These are phyloP conservation scores for Dysdera silvatica DNA, from an alignment of 1,140 invertebrate species.

Conservation along the genomic window DNA sequence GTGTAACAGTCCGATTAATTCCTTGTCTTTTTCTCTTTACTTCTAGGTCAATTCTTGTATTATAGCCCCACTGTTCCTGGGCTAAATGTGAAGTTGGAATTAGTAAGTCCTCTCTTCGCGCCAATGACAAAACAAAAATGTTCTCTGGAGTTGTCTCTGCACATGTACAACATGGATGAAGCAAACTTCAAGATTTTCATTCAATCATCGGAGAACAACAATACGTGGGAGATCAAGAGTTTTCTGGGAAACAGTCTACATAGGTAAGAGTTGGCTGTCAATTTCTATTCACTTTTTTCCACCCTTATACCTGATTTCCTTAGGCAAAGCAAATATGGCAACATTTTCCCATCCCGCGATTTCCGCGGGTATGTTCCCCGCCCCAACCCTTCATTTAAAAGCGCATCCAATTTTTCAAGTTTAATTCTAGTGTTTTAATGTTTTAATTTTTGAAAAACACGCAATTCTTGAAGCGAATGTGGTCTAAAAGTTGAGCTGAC, in stretches of 20 bases:
- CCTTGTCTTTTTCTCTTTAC: no score
- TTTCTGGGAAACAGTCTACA: constrained; percentile 18
- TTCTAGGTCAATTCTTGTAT: constrained; percentile 12
- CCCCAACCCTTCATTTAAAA: background rate
- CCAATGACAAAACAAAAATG: constrained; percentile 2
- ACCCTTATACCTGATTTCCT: no score
- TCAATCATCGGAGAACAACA: constrained; percentile 6
- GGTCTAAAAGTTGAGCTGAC: no score
- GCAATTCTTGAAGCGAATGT: no score
- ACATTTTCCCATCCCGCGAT: background rate
- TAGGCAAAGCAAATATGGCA: background rate
- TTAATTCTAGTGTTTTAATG: no score
- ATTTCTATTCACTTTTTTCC: background rate
- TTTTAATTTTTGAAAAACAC: no score
- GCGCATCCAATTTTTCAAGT: no score
- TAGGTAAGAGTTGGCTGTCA: no score
- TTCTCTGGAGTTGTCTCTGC: constrained; percentile 4
- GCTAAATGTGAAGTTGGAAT: background rate
- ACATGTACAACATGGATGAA: constrained; percentile 22
- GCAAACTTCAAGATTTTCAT: constrained; percentile 16
- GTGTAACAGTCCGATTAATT: no score
- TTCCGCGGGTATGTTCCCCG: background rate
- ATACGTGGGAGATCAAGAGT: constrained; percentile 12
- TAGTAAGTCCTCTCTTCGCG: constrained; percentile 6
- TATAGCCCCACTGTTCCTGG: background rate